Conservation (phyloP, 1,140 invertebrate species). For the Argopecten irradians region DNA sequence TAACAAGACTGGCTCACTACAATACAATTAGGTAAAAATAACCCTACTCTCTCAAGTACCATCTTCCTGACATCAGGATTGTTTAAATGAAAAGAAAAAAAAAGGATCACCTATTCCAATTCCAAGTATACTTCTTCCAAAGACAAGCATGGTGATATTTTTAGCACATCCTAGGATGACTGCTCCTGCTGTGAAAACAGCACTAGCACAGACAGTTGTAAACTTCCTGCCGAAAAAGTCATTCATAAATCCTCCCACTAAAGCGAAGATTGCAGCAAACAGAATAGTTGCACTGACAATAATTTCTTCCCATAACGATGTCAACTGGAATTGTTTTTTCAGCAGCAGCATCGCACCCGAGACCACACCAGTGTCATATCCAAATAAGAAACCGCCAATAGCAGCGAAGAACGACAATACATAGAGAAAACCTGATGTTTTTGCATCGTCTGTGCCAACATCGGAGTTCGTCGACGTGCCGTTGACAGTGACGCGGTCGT, state of each 20-base stretch:
- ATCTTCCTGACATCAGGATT: too few relatives aligned
- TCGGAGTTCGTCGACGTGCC: background rate
- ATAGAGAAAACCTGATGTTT: constrained; percentile 37
- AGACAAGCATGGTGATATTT: constrained; percentile 77
- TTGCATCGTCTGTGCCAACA: background rate
- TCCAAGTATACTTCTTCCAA: constrained; percentile 80
- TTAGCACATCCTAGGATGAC: constrained; percentile 78
- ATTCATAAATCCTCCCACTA: constrained; percentile 77
- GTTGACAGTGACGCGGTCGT: background rate
- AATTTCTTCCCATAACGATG: constrained; percentile 76
- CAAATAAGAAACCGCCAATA: constrained; percentile 82
- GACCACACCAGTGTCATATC: constrained; percentile 82
- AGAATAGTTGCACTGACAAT: constrained; percentile 77
- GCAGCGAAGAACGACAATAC: constrained; percentile 78
- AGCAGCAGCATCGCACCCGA: constrained; percentile 81
- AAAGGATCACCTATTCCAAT: constrained; percentile 79
- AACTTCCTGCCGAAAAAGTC: constrained; percentile 79
- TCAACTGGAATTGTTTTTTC: constrained; percentile 75
- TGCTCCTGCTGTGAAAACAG: constrained; percentile 80
- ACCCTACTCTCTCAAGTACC: too few relatives aligned
- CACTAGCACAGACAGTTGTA: constrained; percentile 78
- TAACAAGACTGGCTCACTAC: too few relatives aligned
- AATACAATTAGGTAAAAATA: too few relatives aligned
- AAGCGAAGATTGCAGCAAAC: constrained; percentile 78
- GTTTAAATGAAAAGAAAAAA: background rate